Base-by-base conservation (phyloP, 2,888 invertebrate genomes). In the Stenchaetothrips biformis region DNA sequence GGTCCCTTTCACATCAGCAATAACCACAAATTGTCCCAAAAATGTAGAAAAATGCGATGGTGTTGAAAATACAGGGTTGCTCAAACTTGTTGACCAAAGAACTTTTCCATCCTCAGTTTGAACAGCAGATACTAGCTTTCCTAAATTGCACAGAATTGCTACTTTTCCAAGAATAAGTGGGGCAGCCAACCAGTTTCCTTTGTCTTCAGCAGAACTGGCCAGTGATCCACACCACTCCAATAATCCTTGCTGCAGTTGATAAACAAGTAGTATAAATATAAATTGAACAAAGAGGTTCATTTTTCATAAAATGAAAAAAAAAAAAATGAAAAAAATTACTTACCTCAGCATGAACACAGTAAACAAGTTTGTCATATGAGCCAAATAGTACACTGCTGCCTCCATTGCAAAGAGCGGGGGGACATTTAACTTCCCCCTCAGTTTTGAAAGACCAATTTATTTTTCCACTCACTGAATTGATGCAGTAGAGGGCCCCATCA, bases 401-500 rank as follows among this genome's bases (percentile, higher is more conserved):
- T 18, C 84, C 80, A 53, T 83, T 83, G 82, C 88, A 88, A 79
- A 88, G 84, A 82, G 87, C 83, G 7, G 91, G 90, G 47, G 89
- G 89, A 85, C 92, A 91, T 87, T 94, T 94, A 18, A 95, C 89
- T 87, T 90, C 89, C 77, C 89, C 89, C 0, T 86, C 87, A 7
- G 93, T 90, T 84, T 88, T 86, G 83, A 89, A 90, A 82, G 87
- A 88, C 94, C 94, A 94, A 74, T 88, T 81, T 79, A 91, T 88
- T 59, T 86, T 83, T 79, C 91, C 92, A 80, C 86, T 87, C 48
- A 87, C 85, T 3, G 91, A 85, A 78, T 89, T 85, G 82, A 95
- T 88, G 83, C 92, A 92, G 83, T 95, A 92, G 1, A 96, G 85
- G 18, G 88, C 88, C 7, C 93, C 92, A 87, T 95, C 92, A 86